These are phyloP conservation scores for Polymixis flavicincta DNA, from an alignment of 2,888 invertebrate species.

Conservation along the genomic window DNA sequence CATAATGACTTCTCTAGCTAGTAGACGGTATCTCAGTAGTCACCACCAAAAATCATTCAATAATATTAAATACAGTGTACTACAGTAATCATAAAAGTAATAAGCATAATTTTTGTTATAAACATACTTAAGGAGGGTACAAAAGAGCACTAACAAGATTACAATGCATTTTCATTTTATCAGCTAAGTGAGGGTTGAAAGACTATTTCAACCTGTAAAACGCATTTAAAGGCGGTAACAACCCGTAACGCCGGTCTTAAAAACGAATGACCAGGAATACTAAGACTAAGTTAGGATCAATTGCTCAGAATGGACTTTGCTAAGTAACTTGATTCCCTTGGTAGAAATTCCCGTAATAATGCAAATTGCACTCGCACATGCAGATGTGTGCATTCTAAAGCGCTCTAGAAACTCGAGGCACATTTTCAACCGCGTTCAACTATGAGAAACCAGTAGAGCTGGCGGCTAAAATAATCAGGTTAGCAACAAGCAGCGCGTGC, in stretches of 20 bases:
- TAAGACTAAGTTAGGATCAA: slow-evolving; percentile 55
- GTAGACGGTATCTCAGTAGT: not conserved
- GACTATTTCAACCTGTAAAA: slow-evolving; percentile 42
- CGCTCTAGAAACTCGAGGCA: slow-evolving; percentile 28
- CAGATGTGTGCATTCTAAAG: slow-evolving; percentile 23
- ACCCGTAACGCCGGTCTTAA: slow-evolving; percentile 45
- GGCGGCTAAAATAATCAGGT: too few species aligned
- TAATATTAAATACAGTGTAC: not conserved
- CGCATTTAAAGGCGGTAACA: slow-evolving; percentile 38
- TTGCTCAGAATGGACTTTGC: slow-evolving; percentile 52
- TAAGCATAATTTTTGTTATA: not conserved
- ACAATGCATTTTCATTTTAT: slow-evolving; percentile 51
- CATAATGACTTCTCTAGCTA: too few species aligned
- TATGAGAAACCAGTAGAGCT: not conserved
- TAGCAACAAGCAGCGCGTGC: not conserved
- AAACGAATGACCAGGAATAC: slow-evolving; percentile 56
- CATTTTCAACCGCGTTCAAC: not conserved
- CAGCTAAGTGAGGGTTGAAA: slow-evolving; percentile 39
- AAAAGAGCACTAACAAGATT: slow-evolving; percentile 37
- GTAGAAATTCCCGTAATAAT: slow-evolving; percentile 46
- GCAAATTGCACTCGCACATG: slow-evolving; percentile 44
- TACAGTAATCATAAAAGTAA: not conserved
- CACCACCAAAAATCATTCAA: not conserved
- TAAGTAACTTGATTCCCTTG: slow-evolving; percentile 57
- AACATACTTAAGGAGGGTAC: slow-evolving; percentile 14